A percentile compares a stretch with the other conserved stretches of the same genome.
Conservation (phyloP, 1,140 invertebrate species). For the Tetraneura akinire region DNA sequence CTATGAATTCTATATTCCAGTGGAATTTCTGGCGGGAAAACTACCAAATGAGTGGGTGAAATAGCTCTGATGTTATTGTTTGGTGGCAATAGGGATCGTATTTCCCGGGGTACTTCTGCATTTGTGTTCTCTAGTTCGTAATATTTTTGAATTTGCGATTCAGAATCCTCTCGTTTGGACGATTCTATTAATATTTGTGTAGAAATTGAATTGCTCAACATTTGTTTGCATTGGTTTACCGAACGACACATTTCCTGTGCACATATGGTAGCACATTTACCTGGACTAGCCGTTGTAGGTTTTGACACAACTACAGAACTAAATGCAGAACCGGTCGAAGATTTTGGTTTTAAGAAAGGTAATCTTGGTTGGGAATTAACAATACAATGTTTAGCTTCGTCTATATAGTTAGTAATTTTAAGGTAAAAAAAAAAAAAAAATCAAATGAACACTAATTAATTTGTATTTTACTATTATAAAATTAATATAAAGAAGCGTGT, state of each 20-base stretch:
- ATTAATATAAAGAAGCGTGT: not conserved
- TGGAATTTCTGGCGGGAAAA: conserved; percentile 55
- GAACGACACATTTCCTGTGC: not conserved
- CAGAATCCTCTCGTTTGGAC: conserved; percentile 54
- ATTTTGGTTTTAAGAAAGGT: conserved; percentile 40
- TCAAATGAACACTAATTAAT: conserved; percentile 35
- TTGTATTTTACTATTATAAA: no score
- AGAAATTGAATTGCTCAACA: conserved; percentile 10
- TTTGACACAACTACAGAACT: not conserved
- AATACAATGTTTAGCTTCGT: conserved; percentile 16
- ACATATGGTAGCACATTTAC: not conserved
- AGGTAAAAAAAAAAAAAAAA: conserved; percentile 39
- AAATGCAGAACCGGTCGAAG: conserved; percentile 46
- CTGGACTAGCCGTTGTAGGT: not conserved
- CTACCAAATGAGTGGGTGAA: conserved; percentile 53
- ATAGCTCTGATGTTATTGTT: conserved; percentile 46
- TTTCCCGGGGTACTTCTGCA: not conserved
- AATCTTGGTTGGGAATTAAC: conserved; percentile 33
- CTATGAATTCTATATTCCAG: not conserved
- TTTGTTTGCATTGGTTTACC: conserved; percentile 19
- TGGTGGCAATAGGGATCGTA: conserved; percentile 13
- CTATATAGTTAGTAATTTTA: conserved; percentile 42
- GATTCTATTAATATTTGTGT: conserved; percentile 46
- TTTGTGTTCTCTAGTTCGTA: not conserved
- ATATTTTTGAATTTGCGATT: conserved; percentile 56